Conservation (phyloP, 2,113 vertebrate species). For the Mirza zaza region DNA sequence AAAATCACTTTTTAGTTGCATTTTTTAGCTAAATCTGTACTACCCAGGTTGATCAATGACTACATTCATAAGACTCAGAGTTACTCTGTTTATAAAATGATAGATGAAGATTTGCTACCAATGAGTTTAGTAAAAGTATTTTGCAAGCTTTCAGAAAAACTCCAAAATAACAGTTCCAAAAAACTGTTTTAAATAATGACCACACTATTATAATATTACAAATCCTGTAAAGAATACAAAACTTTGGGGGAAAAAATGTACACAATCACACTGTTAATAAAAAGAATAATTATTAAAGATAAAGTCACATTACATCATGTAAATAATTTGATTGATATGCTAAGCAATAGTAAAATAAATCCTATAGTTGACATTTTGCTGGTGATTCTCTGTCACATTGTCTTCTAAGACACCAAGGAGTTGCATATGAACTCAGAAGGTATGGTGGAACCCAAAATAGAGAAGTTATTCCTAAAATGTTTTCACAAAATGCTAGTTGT, state of each 20-base stretch:
- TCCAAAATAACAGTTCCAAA: neutral
- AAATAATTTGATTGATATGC: neutral
- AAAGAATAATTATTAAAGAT: neutral
- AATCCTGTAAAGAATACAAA: neutral
- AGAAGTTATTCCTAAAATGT: neutral
- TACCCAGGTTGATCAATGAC: neutral
- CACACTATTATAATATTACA: neutral
- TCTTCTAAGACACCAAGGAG: neutral
- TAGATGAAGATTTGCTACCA: neutral
- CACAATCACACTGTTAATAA: neutral
- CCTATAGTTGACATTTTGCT: neutral
- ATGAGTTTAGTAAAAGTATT: neutral
- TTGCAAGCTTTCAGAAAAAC: neutral
- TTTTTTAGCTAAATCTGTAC: neutral
- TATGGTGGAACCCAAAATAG: neutral
- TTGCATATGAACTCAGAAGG: neutral
- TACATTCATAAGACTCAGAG: neutral
- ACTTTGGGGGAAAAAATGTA: neutral
- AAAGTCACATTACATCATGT: neutral
- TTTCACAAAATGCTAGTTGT: neutral
- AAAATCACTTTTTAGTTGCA: neutral
- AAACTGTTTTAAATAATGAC: neutral
- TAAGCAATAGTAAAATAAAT: neutral
- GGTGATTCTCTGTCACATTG: neutral
- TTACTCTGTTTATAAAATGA: neutral